Evolutionary conservation across 2,113 vertebrate genomes (phyloP).

Genomic region (Lagopus muta): DNA sequence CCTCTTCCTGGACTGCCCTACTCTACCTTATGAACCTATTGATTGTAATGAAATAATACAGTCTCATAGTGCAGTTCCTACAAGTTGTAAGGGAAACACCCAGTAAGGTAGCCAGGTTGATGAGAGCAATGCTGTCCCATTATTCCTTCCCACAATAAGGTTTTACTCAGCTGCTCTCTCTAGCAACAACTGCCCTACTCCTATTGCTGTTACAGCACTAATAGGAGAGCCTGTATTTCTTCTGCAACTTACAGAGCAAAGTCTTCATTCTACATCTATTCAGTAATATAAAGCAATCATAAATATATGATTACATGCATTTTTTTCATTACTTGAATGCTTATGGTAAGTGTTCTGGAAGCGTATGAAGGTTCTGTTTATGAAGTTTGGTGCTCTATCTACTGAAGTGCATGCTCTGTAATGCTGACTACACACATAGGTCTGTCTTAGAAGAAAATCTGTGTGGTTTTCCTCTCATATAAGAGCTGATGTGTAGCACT

Average conservation of each 20-base stretch:
- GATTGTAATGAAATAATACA: background rate
- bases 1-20: background rate
- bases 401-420: background rate
- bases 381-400: background rate
- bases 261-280: background rate
- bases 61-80: rapidly evolving
- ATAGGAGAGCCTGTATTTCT: background rate
- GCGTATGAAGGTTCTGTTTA: background rate
- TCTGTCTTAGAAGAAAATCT: background rate
- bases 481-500: background rate
- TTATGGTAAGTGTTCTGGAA: rapidly evolving
- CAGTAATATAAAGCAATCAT: background rate
- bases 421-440: background rate
- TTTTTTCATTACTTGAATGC: background rate
- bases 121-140: background rate
- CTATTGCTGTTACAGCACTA: background rate
- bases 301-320: rapidly evolving
- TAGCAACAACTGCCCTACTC: background rate
- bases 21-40: rapidly evolving
- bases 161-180: background rate
- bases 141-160: rapidly evolving
- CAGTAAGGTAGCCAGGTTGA: background rate
- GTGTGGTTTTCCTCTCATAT: background rate
- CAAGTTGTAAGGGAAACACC: background rate
- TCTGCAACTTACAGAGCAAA: background rate